Evolutionary conservation across 2,113 vertebrate genomes (phyloP).

Genomic region (Apaloderma vittatum): DNA sequence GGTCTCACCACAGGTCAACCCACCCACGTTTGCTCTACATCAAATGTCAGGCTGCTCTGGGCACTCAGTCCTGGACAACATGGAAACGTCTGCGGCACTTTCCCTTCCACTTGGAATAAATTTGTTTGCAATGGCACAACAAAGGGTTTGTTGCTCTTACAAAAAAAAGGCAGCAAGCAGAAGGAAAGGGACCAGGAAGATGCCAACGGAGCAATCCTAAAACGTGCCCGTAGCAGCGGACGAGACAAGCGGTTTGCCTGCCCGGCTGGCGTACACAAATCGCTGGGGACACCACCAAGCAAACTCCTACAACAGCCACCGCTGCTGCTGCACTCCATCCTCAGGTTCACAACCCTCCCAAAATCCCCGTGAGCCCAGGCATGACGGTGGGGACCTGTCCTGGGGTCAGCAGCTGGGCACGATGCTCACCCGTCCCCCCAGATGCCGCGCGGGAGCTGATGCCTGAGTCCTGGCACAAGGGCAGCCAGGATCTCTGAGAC

Average conservation of each 20-base stretch:
- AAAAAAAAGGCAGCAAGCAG: neutral
- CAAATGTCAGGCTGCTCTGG: no score
- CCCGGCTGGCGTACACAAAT: neutral
- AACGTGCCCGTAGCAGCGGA: accelerated
- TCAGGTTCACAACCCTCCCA: accelerated
- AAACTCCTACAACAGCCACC: neutral
- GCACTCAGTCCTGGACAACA: accelerated
- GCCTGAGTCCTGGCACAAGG: neutral
- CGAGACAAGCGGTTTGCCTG: neutral
- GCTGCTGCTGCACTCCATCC: neutral
- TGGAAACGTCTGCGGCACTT: neutral
- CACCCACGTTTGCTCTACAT: neutral
- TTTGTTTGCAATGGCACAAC: slow-evolving; percentile 60
- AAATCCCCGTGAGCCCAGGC: accelerated
- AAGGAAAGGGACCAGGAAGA: neutral
- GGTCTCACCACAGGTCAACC: neutral
- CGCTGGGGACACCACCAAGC: neutral
- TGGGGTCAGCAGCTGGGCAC: accelerated
- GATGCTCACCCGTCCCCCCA: accelerated
- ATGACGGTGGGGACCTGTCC: accelerated
- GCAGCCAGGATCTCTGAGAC: neutral
- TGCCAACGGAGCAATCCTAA: neutral
- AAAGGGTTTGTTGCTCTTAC: neutral
- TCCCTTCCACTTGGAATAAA: slow-evolving; percentile 23
- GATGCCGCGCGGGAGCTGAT: accelerated